A percentile compares a stretch with the other conserved stretches of the same genome.
These are phyloP conservation scores for Pogonomyrmex barbatus DNA, from an alignment of 1,140 invertebrate species.

Conservation along the genomic window DNA sequence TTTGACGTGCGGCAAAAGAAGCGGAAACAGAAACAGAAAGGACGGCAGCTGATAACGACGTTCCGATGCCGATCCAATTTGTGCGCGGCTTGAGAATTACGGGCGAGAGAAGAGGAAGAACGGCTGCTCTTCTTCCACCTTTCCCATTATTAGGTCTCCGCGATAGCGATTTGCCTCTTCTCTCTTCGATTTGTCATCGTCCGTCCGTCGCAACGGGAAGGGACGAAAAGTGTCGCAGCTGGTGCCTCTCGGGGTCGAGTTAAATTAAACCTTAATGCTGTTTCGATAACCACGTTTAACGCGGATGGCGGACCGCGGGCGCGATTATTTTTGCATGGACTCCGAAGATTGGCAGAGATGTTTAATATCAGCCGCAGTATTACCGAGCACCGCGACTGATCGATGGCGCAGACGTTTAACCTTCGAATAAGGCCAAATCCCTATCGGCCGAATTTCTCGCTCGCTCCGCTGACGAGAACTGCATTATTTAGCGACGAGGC, in stretches of 20 bases:
- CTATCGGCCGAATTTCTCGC: slow-evolving; percentile 29
- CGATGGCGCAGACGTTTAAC: slow-evolving; percentile 31
- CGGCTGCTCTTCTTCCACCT: slow-evolving; percentile 35
- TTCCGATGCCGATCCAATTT: slow-evolving; percentile 78
- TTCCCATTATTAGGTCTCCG: slow-evolving; percentile 58
- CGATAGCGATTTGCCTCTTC: slow-evolving; percentile 48
- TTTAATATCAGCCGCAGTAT: slow-evolving; percentile 29
- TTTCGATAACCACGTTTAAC: slow-evolving; percentile 61
- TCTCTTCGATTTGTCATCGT: not conserved
- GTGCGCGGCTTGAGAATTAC: slow-evolving; percentile 63
- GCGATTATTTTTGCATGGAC: slow-evolving; percentile 47
- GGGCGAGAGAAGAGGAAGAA: slow-evolving; percentile 42
- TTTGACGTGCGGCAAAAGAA: slow-evolving; percentile 18
- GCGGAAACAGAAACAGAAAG: slow-evolving; percentile 31
- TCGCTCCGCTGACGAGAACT: not conserved
- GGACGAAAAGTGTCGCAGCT: not conserved
- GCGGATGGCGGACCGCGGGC: slow-evolving; percentile 1
- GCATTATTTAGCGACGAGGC: slow-evolving; percentile 49
- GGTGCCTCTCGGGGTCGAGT: not conserved
- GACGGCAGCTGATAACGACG: slow-evolving; percentile 66
- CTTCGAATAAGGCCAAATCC: slow-evolving; percentile 26
- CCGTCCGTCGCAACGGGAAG: not conserved
- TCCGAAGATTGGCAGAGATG: not conserved
- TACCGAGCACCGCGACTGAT: not conserved
- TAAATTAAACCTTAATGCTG: slow-evolving; percentile 43